Conservation (phyloP, 2,888 invertebrate genomes). For the Xiphydria camelus region DNA sequence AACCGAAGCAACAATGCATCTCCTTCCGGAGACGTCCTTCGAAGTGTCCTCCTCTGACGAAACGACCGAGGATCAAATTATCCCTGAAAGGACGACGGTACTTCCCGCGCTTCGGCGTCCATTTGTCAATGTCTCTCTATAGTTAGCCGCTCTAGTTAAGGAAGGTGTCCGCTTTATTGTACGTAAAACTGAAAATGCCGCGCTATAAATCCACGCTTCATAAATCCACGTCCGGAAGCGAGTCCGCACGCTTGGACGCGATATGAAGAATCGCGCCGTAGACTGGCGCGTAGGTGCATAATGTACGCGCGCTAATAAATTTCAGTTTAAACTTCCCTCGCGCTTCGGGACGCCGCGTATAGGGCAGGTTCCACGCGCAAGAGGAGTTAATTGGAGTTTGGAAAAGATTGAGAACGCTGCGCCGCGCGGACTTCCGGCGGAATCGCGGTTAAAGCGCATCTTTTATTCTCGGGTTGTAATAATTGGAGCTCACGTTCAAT, state of each 20-base stretch:
- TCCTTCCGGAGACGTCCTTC: no score
- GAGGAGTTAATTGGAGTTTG: no score
- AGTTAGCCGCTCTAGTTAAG: conserved; percentile 22
- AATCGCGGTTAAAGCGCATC: not conserved
- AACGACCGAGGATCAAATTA: not conserved
- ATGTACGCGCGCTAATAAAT: conserved; percentile 32
- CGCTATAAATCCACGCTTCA: conserved; percentile 28
- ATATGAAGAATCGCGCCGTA: not conserved
- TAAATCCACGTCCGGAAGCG: conserved; percentile 27
- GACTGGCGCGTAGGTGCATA: not conserved
- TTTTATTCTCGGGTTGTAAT: not conserved
- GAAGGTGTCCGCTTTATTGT: conserved; percentile 27
- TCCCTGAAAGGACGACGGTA: no score
- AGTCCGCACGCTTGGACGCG: conserved; percentile 16
- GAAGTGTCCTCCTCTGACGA: not conserved
- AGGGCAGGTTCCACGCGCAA: no score
- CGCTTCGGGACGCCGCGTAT: conserved; percentile 13
- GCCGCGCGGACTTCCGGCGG: not conserved
- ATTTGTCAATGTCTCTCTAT: not conserved
- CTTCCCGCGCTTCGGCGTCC: not conserved
- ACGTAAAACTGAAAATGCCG: conserved; percentile 20
- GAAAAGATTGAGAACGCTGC: no score
- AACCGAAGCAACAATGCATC: no score
- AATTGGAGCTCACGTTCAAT: no score
- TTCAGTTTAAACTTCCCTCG: conserved; percentile 37